Base-by-base conservation (phyloP, 2,797 vertebrate genomes). In the Vultur gryphus region DNA sequence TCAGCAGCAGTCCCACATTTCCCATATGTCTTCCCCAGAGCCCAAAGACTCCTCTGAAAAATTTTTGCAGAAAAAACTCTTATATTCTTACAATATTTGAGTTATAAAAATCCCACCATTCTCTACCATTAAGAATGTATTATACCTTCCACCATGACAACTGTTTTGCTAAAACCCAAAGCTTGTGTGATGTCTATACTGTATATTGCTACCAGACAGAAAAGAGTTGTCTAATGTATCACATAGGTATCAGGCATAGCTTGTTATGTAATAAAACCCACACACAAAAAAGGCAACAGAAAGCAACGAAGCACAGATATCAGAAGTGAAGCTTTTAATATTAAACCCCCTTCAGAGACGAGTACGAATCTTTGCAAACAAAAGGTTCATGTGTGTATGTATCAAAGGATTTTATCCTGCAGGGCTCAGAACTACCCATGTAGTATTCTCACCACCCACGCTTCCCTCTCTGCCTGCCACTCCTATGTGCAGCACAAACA, bases 321-420 rank as follows among this genome's bases (percentile, higher is more conserved):
- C 44, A 70, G 37, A 94, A 84, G 25, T 24, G 33, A 89, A 33
- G 15, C 33, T 84, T 90, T 94, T 69, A 61, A 73, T 64, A 84
- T 49, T 23, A 93, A 87, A 13, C 71, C 33, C 21, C 44, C 41
- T 73, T 90, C 80, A 85, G 55, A 90, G 5, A 51, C 0, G 3
- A 78, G 44, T 20, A 37, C 16, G n/a, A 87, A 52, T 78, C 49
- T 84, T 67, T 37, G 61, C 43, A 90, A 87, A 59, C 0, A 0
- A 48, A 82, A 76, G 35, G 37, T 75, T 55, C 8, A 20, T 0
- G 7, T 65, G 29, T 2, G 1, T 46, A 44, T 2, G 2, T 66
- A 83, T 29, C 24, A 48, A 64, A 86, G 67, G 31, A 85, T 48
- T 73, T 73, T 73, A 64, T 39, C 65, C 46, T 35, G n/a, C 73